A percentile compares a stretch with the other conserved stretches of the same genome.
phyloP scores from a whole-genome alignment of 2,113 vertebrate genomes.

The Hoplias malabaricus region DNA sequence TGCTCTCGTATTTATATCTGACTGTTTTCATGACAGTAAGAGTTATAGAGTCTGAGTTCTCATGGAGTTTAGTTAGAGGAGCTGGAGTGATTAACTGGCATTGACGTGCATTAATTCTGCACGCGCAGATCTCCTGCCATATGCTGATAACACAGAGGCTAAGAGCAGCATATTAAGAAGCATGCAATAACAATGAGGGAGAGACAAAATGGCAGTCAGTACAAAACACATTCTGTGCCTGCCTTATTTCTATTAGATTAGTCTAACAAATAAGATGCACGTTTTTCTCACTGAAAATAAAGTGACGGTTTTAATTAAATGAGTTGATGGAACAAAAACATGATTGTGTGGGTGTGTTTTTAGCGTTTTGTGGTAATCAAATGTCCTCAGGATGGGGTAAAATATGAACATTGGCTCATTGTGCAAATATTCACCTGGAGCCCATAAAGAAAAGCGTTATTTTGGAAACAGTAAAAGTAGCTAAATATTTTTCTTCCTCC shows the following conservation, averaged over 20 bases:
- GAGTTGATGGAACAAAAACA: not conserved
- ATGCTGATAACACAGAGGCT: constrained; percentile 1
- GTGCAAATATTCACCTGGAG: not conserved
- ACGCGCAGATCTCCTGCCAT: constrained; percentile 9
- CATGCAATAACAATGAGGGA: not conserved
- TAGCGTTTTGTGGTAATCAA: not conserved
- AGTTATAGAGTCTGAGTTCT: not conserved
- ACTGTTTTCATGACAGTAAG: not conserved
- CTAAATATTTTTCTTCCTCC: too few relatives aligned
- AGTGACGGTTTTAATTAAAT: not conserved
- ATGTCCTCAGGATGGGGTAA: not conserved
- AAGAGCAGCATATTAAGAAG: not conserved
- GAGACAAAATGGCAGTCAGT: not conserved
- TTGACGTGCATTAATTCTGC: not conserved
- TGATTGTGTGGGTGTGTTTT: not conserved
- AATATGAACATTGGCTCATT: not conserved
- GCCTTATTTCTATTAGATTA: not conserved
- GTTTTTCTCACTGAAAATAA: not conserved
- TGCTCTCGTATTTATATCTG: not conserved
- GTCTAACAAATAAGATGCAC: not conserved
- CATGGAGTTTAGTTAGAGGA: not conserved
- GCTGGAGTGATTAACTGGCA: not conserved
- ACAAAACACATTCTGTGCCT: not conserved
- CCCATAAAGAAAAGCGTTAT: too few relatives aligned
- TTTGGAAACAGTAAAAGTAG: too few relatives aligned